phyloP scores from a whole-genome alignment of 2,888 invertebrate genomes.

The Ornithoptera priamus region DNA sequence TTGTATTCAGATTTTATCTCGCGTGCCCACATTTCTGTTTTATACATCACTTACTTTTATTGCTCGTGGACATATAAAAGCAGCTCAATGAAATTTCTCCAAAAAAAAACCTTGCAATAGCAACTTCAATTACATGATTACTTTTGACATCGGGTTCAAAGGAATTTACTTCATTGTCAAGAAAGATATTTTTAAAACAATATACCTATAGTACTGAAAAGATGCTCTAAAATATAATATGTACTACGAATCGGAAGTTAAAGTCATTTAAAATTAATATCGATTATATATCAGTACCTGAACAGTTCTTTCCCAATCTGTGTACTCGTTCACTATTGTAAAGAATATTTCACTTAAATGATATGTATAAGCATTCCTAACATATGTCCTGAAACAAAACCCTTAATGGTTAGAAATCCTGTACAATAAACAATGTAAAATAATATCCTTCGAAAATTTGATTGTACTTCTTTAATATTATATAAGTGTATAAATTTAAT shows the following conservation, averaged over 20 bases:
- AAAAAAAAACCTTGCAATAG: too few relatives aligned
- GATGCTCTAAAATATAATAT: background rate
- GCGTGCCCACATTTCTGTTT: background rate
- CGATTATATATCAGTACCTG: constrained; percentile 53
- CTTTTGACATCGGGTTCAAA: too few relatives aligned
- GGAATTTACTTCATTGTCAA: too few relatives aligned
- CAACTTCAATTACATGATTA: too few relatives aligned
- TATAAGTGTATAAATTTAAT: too few relatives aligned
- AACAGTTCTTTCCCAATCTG: constrained; percentile 97
- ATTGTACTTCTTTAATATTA: too few relatives aligned
- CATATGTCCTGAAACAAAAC: constrained; percentile 86
- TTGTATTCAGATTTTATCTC: background rate
- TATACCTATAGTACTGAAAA: background rate
- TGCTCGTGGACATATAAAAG: background rate
- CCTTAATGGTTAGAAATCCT: too few relatives aligned
- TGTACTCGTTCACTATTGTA: constrained; percentile 97
- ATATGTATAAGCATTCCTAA: constrained; percentile 96
- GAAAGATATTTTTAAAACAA: too few relatives aligned
- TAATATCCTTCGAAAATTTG: too few relatives aligned
- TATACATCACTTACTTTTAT: background rate
- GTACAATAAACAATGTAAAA: too few relatives aligned
- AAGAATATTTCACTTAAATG: constrained; percentile 98
- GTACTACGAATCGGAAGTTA: background rate
- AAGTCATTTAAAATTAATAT: background rate
- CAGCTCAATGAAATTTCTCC: background rate